Base-by-base conservation (phyloP, 2,888 invertebrate species). In the Ormyrus thymus region DNA sequence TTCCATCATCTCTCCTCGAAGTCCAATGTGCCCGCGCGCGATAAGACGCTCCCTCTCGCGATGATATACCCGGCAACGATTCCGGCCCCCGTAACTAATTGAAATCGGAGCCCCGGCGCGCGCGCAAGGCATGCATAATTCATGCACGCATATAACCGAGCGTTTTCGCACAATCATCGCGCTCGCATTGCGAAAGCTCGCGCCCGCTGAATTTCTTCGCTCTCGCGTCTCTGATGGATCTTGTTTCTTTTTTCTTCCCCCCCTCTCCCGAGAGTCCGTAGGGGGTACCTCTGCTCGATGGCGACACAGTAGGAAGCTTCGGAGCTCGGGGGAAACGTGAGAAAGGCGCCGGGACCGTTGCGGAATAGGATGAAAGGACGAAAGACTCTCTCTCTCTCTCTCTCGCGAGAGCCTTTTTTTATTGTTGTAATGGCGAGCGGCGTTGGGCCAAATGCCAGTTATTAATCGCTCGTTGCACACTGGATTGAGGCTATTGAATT, bases 391-490 rank as follows among this genome's bases (percentile, higher is more conserved):
- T 29, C 29, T n/a, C 7, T 13, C 64, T n/a, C 6, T 11, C 13
- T 11, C 3, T 8, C 11, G 13, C 10, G 58, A 48, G 6, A 48
- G 13, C 11, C 58, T 58, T 6, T 9, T 7, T 43, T 55, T 29
- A 29, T 29, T 29, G 43, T 68, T 68, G 55, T 70, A 29, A 51
- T 50, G 13, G 65, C 51, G 43, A 66, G 43, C 46, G 61, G 46
- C 11, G 53, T 29, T 10, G n/a, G 55, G 46, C n/a, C 10, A 70
- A 73, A 73, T 73, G 73, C 11, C 55, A 46, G 73, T 62, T 62
- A 64, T 73, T 73, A 73, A 73, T 73, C 64, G 73, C 55, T 43
- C 45, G 72, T 62, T 72, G 72, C 73, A 53, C 73, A 29, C 59
- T 48, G 48, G 59, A 29, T 53, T 13, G 43, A n/a, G 11, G 29